Evolutionary conservation across 2,113 vertebrate species (phyloP).

Genomic region (Mirza zaza): DNA sequence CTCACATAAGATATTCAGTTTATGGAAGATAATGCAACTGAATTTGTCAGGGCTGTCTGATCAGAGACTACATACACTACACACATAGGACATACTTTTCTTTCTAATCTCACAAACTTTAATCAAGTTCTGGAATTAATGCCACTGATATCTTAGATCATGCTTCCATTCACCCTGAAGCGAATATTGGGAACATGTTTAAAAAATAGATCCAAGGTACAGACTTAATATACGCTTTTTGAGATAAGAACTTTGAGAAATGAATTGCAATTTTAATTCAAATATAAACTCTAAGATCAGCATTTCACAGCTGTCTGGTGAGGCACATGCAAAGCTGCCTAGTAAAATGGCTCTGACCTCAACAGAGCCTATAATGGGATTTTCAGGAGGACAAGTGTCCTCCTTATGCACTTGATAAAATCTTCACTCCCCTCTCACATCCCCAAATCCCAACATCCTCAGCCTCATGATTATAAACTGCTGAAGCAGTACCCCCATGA

Average conservation of each 20-base stretch:
- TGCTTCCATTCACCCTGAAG: slow-evolving; percentile 43
- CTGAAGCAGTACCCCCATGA: neutral
- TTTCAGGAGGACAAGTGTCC: neutral
- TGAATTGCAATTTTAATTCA: slow-evolving; percentile 50
- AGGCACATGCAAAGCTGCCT: neutral
- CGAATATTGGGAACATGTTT: slow-evolving; percentile 41
- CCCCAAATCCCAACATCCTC: neutral
- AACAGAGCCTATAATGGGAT: neutral
- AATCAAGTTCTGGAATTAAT: slow-evolving; percentile 66
- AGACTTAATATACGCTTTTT: slow-evolving; percentile 43
- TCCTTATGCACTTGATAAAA: neutral
- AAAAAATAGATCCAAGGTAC: slow-evolving; percentile 37
- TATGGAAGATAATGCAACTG: neutral
- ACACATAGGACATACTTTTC: neutral
- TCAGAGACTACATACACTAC: neutral
- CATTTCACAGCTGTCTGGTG: neutral
- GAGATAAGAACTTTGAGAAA: slow-evolving; percentile 65
- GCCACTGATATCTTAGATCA: slow-evolving; percentile 49
- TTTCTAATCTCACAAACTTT: slow-evolving; percentile 60
- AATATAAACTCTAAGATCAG: slow-evolving; percentile 26
- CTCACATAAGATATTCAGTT: slow-evolving; percentile 28
- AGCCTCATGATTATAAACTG: neutral
- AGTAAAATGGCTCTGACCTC: neutral
- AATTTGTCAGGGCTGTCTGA: neutral
- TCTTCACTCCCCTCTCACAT: neutral